Evolutionary conservation across 2,797 vertebrate species (phyloP), one percentile per base, ranked within the genome.

Genomic region (Thripadectes ignobilis): DNA sequence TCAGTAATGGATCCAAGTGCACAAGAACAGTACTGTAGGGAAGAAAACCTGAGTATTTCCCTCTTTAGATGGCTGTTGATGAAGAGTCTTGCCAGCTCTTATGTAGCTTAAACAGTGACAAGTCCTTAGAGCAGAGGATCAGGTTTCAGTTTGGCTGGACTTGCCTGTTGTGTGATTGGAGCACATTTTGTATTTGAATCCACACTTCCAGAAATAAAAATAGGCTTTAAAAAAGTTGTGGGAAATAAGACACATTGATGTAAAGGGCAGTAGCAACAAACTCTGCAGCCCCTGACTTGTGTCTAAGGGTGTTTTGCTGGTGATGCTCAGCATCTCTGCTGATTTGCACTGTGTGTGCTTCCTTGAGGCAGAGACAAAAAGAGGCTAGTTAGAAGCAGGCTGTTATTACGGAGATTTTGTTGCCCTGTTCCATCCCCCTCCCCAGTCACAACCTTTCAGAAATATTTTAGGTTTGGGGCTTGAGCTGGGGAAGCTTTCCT

Each of bases 401-500:
- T 73, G 55, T 63, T 75, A 57, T 30, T 93, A 46, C n/a, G 55
- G 52, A 72, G 46, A 39, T 6, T 43, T 41, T 61, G 41, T 72
- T 59, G 38, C 38, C 49, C 58, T 0, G 0, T 63, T 83, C 88
- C 72, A 75, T 69, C 55, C 84, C 82, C 36, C 72, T 93, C 59
- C 26, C 62, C 41, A 85, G 80, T 62, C 6, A 3, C 68, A 95
- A 77, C 67, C 91, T 92, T 94, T 94, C 92, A 93, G 68, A 95
- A 97, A 79, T 92, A 62, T 89, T 95, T 92, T 96, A 66, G 65
- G 61, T 92, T 85, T 93, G 58, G 67, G 93, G 66, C 66, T 95
- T 93, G 92, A 95, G 85, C 87, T 87, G 81, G 89, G 88, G 88
- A 95, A 93, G 81, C 92, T 93, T 91, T 88, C 93, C 71, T 94